These are phyloP conservation scores for Drosophila seguyi DNA, from an alignment of 1,140 invertebrate species.

Conservation along the genomic window DNA sequence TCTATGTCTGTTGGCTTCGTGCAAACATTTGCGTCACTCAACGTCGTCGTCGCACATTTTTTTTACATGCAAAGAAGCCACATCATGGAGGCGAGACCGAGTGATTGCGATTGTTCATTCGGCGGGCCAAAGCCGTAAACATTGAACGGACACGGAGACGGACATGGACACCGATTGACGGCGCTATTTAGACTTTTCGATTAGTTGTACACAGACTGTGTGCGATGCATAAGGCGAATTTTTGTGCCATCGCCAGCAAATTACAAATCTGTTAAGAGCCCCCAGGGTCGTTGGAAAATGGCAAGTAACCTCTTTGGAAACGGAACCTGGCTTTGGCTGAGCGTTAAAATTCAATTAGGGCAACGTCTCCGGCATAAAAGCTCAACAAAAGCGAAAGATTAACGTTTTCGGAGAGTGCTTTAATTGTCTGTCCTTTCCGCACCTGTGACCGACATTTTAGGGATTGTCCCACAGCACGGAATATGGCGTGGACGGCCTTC, in stretches of 20 bases:
- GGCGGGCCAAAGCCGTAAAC: slow-evolving; percentile 45
- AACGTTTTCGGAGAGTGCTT: slow-evolving; percentile 20
- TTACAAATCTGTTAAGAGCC: slow-evolving; percentile 44
- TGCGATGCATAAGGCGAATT: slow-evolving; percentile 2
- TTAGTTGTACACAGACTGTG: slow-evolving; percentile 39
- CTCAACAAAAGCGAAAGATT: slow-evolving; percentile 24
- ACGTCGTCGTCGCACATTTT: slow-evolving; percentile 33
- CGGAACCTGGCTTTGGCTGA: slow-evolving; percentile 4
- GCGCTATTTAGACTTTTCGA: slow-evolving; percentile 61
- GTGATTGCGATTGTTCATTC: slow-evolving; percentile 31
- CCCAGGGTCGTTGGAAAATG: slow-evolving; percentile 32
- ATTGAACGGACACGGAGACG: slow-evolving; percentile 23
- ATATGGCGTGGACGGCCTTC: slow-evolving; percentile 52
- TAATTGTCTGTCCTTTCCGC: slow-evolving; percentile 24
- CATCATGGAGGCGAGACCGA: slow-evolving; percentile 14
- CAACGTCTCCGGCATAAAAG: slow-evolving; percentile 41
- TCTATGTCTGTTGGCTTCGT: slow-evolving; percentile 27
- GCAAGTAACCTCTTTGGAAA: slow-evolving; percentile 14
- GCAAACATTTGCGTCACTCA: slow-evolving; percentile 49
- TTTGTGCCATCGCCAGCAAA: slow-evolving; percentile 42
- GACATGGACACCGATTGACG: slow-evolving; percentile 31
- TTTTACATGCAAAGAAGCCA: slow-evolving; percentile 52
- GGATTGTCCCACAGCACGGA: slow-evolving; percentile 63
- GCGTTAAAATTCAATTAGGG: slow-evolving; percentile 80
- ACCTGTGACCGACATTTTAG: slow-evolving; percentile 24